Evolutionary conservation across 1,140 invertebrate species (phyloP).

Genomic region (Batillaria attramentaria): DNA sequence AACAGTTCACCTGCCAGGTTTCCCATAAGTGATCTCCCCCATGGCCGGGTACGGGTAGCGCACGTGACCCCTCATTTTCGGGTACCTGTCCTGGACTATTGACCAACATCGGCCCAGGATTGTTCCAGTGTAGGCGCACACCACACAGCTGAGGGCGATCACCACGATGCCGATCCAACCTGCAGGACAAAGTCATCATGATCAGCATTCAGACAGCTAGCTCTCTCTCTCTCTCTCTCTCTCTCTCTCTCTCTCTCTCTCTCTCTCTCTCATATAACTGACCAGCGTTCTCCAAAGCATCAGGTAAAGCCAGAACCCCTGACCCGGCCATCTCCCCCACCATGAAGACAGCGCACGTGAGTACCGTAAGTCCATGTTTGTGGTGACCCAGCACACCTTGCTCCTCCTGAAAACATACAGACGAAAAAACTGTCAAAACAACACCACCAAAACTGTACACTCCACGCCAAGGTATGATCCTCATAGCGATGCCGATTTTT

Average conservation of each 20-base stretch:
- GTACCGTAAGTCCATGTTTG: slow-evolving; percentile 65
- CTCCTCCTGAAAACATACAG: slow-evolving; percentile 17
- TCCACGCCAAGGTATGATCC: too few relatives aligned
- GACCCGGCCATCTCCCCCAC: slow-evolving; percentile 84
- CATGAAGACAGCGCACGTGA: slow-evolving; percentile 78
- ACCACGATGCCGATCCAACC: slow-evolving; percentile 79
- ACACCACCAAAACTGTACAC: too few relatives aligned
- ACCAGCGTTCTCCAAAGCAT: slow-evolving; percentile 79
- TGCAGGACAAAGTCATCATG: neutral
- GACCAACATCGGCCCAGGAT: slow-evolving; percentile 80
- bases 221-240: too few relatives aligned
- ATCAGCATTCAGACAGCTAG: neutral
- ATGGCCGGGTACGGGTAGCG: slow-evolving; percentile 82
- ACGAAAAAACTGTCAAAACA: too few relatives aligned
- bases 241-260: too few relatives aligned
- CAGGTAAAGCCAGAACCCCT: slow-evolving; percentile 82
- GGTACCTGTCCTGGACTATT: slow-evolving; percentile 80
- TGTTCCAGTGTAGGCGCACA: slow-evolving; percentile 75
- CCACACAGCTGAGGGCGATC: slow-evolving; percentile 76
- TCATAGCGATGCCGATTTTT: too few relatives aligned
- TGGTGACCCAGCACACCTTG: slow-evolving; percentile 53
- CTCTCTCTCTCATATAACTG: too few relatives aligned
- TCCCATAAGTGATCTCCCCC: slow-evolving; percentile 77
- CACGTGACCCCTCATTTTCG: slow-evolving; percentile 75
- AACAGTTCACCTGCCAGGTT: slow-evolving; percentile 76